phyloP scores from a whole-genome alignment of 2,113 vertebrate genomes.

The Abramis brama region DNA sequence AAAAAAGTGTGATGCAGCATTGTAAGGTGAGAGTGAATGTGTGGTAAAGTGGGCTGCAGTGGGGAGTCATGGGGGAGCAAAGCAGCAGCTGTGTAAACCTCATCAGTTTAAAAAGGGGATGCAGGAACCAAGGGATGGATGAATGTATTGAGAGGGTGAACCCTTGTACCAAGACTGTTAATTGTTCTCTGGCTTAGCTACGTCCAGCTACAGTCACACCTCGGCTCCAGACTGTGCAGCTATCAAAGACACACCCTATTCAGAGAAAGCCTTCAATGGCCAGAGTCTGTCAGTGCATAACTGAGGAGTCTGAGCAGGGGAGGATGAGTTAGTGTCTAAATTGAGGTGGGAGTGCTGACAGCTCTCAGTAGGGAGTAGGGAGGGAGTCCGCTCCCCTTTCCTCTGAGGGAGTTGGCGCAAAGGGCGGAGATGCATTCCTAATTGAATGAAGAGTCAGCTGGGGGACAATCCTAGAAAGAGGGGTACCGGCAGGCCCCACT shows the following conservation, averaged over 20 bases:
- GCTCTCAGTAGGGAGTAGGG: slow-evolving; percentile 61
- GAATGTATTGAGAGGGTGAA: slow-evolving; percentile 37
- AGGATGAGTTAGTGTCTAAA: slow-evolving; percentile 50
- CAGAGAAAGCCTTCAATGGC: slow-evolving; percentile 5
- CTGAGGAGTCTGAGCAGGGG: slow-evolving; percentile 36
- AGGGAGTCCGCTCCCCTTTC: slow-evolving; percentile 69
- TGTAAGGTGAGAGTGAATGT: slow-evolving; percentile 51
- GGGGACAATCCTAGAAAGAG: slow-evolving; percentile 83
- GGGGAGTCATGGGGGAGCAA: slow-evolving; percentile 32
- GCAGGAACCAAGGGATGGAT: slow-evolving; percentile 18
- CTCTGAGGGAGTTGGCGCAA: slow-evolving; percentile 58
- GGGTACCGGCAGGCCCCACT: slow-evolving; percentile 80
- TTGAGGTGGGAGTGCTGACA: slow-evolving; percentile 60
- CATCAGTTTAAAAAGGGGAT: slow-evolving; percentile 36
- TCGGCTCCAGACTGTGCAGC: slow-evolving; percentile 28
- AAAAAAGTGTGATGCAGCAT: slow-evolving; percentile 51
- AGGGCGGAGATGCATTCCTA: slow-evolving; percentile 89
- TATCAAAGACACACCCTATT: slow-evolving; percentile 47
- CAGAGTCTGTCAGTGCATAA: background rate
- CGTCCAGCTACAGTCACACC: slow-evolving; percentile 30
- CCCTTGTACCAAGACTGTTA: slow-evolving; percentile 46
- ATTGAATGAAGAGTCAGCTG: slow-evolving; percentile 88
- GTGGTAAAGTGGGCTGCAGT: slow-evolving; percentile 35
- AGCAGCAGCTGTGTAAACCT: slow-evolving; percentile 62
- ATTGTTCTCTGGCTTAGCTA: slow-evolving; percentile 38